Base-by-base conservation (phyloP, 2,888 invertebrate genomes). In the Leucoptera coffeella region DNA sequence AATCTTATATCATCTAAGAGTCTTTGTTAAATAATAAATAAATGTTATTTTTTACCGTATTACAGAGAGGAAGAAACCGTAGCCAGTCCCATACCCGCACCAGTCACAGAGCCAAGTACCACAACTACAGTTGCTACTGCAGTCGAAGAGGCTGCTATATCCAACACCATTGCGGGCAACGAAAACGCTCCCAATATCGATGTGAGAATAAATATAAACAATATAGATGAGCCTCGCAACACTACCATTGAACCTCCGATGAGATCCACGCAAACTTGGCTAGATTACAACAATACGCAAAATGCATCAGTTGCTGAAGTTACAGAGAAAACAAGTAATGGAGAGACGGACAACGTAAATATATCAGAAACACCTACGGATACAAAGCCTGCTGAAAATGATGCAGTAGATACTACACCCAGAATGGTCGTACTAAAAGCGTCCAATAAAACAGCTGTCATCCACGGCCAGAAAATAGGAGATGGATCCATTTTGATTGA, bases 401-500 rank as follows among this genome's bases (percentile, higher is more conserved):
- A 13, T n/a, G n/a, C 39, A 23, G 35, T 31, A 12, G 29, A 26
- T 10, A 27, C 27, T 8, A 38, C 46, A n/a, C 49, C 52, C 3
- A 39, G 40, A 15, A 15, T 43, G n/a, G 45, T 60, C 0, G 34
- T 41, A 5, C 39, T 57, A 0, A 37, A 40, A 20, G 41, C 43
- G n/a, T 47, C 38, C 1, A 38, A 43, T 34, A 49, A 50, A 25
- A 46, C 53, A 4, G 50, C 45, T 1, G 42, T 43, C 2, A 36
- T 48, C 3, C 31, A 32, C 15, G 57, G 40, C 3, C 45, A 44
- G 8, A 51, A 39, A 25, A 40, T 38, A 12, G 30, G 41, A 2
- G 56, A 61, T 34, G 55, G 50, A 1, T 45, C 59, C 1, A 41
- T 56, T 1, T 32, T 47, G 4, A 35, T 59, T 0, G 43, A 61